phyloP scores from a whole-genome alignment of 1,140 invertebrate genomes.

The Babylonia areolata region DNA sequence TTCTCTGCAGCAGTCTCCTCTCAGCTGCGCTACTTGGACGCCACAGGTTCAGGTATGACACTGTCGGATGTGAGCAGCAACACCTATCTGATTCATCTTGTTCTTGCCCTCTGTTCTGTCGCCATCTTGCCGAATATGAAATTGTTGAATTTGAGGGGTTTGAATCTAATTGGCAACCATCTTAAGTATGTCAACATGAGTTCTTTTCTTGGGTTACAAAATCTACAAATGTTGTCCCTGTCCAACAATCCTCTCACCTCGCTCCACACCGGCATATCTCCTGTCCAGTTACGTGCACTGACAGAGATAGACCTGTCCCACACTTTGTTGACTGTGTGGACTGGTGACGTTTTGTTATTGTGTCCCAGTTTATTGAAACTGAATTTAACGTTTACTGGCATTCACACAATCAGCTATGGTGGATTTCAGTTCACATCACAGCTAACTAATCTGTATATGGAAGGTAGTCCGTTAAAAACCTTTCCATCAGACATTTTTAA shows the following conservation, averaged over 20 bases:
- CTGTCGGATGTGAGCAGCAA: not conserved
- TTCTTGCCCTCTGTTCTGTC: not conserved
- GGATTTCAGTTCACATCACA: not conserved
- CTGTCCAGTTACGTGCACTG: not conserved
- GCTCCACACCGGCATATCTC: not conserved
- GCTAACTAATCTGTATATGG: not conserved
- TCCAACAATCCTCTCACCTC: constrained; percentile 4
- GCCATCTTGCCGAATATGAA: not conserved
- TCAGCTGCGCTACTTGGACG: not conserved
- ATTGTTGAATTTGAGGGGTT: not conserved
- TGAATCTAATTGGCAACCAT: constrained; percentile 35
- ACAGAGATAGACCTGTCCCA: not conserved
- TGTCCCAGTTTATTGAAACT: constrained; percentile 2
- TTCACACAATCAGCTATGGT: not conserved
- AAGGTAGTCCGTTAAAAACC: not conserved
- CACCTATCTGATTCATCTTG: not conserved
- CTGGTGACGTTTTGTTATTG: not conserved
- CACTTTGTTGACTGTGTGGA: constrained; percentile 1
- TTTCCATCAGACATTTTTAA: constrained; percentile 37
- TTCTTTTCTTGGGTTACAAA: constrained; percentile 1
- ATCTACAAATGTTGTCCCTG: constrained; percentile 28
- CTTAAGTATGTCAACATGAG: not conserved
- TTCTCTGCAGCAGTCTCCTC: not conserved
- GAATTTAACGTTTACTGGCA: not conserved
- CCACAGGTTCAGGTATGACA: not conserved